A percentile compares a stretch with the other conserved stretches of the same genome.
phyloP scores from a whole-genome alignment of 2,888 invertebrate species.

The Drosophila lacicola region DNA sequence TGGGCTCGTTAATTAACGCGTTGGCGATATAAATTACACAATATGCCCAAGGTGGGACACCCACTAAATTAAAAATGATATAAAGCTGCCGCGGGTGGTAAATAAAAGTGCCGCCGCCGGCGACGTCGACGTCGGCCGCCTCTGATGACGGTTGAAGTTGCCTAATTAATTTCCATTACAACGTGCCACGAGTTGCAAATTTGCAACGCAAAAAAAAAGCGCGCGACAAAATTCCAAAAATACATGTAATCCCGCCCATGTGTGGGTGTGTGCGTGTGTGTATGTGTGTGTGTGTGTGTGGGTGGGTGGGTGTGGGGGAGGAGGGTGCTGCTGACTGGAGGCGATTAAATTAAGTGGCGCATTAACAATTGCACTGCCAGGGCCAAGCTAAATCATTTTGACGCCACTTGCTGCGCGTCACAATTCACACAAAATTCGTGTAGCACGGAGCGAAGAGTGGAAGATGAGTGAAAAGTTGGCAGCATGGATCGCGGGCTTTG shows the following conservation, averaged over 20 bases:
- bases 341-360: slow-evolving; percentile 73
- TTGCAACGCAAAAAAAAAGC: slow-evolving; percentile 48
- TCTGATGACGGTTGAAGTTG: slow-evolving; percentile 59
- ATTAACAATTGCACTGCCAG: slow-evolving; percentile 69
- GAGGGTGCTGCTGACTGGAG: slow-evolving; percentile 14
- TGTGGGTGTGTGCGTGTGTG: neutral
- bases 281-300: neutral
- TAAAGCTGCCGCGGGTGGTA: slow-evolving; percentile 63
- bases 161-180: slow-evolving; percentile 82
- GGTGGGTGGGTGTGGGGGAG: neutral
- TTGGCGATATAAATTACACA: slow-evolving; percentile 70
- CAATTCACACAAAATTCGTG: slow-evolving; percentile 67
- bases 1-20: slow-evolving; percentile 70
- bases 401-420: slow-evolving; percentile 72
- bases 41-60: slow-evolving; percentile 65
- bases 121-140: slow-evolving; percentile 10
- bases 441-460: slow-evolving; percentile 20
- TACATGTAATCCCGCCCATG: slow-evolving; percentile 20
- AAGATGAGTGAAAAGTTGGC: slow-evolving; percentile 40
- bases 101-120: slow-evolving; percentile 38
- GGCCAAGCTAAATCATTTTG: slow-evolving; percentile 79
- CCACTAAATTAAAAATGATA: slow-evolving; percentile 82
- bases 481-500: slow-evolving; percentile 35
- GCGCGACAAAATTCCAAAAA: slow-evolving; percentile 30
- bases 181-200: slow-evolving; percentile 78